These are phyloP conservation scores for Gryllus longicercus DNA, from an alignment of 2,888 invertebrate genomes.

Conservation along the genomic window DNA sequence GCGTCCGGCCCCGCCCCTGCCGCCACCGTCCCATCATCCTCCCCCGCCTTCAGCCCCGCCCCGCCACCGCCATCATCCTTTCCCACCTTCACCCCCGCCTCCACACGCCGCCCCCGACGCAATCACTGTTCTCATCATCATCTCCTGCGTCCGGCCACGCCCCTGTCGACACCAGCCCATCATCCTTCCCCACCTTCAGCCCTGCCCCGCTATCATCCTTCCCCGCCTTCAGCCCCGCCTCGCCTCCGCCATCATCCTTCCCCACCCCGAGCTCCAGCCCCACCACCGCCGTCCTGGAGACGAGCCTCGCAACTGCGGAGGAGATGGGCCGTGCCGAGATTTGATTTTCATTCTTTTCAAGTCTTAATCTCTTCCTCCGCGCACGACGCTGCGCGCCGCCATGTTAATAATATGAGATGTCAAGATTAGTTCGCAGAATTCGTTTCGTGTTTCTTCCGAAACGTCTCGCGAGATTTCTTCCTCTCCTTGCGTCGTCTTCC, in stretches of 20 bases:
- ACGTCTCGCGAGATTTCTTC: neutral
- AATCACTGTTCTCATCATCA: no score
- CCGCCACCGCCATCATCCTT: no score
- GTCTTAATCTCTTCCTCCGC: slow-evolving; percentile 21
- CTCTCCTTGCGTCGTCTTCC: no score
- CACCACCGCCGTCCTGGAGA: neutral
- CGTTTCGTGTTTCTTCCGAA: neutral
- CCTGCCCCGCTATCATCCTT: no score
- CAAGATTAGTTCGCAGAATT: slow-evolving; percentile 24
- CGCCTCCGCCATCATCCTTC: neutral
- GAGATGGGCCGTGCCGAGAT: slow-evolving; percentile 25
- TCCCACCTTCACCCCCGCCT: no score
- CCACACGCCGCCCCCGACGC: no score
- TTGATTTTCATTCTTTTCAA: slow-evolving; percentile 29
- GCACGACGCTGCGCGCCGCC: neutral
- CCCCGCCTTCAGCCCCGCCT: neutral
- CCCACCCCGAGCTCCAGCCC: neutral
- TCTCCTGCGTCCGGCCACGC: no score
- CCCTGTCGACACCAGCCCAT: no score
- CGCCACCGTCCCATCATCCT: no score
- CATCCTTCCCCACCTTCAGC: neutral
- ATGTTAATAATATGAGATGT: slow-evolving; percentile 25
- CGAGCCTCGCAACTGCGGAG: slow-evolving; percentile 12
- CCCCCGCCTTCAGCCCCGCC: no score
- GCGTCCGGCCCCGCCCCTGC: no score